These are phyloP conservation scores for Eupithecia abbreviata DNA, from an alignment of 2,888 invertebrate genomes.

Conservation along the genomic window DNA sequence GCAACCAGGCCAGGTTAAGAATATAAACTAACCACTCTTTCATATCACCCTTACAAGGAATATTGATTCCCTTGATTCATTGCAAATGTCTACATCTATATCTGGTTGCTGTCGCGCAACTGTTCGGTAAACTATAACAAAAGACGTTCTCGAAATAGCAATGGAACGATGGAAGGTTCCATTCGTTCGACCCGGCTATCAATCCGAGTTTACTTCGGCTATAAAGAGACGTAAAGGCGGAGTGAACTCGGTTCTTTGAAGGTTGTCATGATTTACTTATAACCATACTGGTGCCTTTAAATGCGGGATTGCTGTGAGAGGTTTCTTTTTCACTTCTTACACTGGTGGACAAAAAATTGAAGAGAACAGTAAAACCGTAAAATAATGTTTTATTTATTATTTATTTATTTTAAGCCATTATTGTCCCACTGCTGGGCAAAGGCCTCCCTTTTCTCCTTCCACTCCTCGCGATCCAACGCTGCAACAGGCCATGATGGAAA, in stretches of 20 bases:
- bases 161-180: background rate
- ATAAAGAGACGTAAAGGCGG: background rate
- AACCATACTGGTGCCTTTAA: background rate
- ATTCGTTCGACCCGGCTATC: background rate
- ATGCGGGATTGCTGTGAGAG: background rate
- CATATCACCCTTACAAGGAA: background rate
- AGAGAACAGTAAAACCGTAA: too few species aligned
- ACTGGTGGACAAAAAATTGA: too few species aligned
- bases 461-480: too few species aligned
- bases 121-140: background rate
- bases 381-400: too few species aligned
- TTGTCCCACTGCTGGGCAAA: too few species aligned
- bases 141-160: background rate
- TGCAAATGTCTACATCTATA: background rate
- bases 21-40: background rate
- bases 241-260: background rate
- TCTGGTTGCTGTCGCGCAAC: background rate
- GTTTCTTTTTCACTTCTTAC: background rate
- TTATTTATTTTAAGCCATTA: too few species aligned
- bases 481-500: too few species aligned
- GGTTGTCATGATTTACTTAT: background rate
- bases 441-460: too few species aligned
- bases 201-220: background rate
- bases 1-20: too few species aligned
- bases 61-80: background rate